phyloP scores from a whole-genome alignment of 2,797 vertebrate genomes.

The Bovichtus variegatus region DNA sequence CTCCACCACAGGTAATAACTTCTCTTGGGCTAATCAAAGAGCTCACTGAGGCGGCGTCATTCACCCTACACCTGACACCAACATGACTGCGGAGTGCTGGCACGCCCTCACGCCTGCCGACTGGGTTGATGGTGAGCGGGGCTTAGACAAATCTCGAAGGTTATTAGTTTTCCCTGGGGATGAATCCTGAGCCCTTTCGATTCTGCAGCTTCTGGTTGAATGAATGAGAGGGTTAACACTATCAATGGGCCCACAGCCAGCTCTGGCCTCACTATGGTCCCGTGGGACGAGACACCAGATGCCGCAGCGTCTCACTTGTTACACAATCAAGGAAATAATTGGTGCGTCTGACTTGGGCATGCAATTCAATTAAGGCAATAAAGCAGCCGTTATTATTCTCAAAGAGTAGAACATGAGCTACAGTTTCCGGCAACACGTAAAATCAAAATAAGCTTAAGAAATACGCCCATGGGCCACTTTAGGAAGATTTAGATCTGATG shows the following conservation, averaged over 20 bases:
- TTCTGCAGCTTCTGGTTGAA: constrained; percentile 51
- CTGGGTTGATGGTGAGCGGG: constrained; percentile 28
- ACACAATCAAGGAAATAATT: constrained; percentile 67
- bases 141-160: constrained; percentile 55
- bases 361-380: constrained; percentile 71
- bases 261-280: constrained; percentile 40
- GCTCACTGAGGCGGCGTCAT: constrained; percentile 36
- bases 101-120: constrained; percentile 35
- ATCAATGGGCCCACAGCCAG: constrained; percentile 49
- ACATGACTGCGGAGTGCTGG: constrained; percentile 48
- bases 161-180: constrained; percentile 56
- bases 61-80: constrained; percentile 32
- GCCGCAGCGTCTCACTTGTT: constrained; percentile 67
- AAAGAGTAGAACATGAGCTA: constrained; percentile 15
- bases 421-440: constrained; percentile 36
- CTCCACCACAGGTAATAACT: constrained; percentile 45
- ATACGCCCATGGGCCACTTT: not conserved
- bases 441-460: constrained; percentile 44
- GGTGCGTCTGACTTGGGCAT: constrained; percentile 49
- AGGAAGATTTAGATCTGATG: constrained; percentile 31
- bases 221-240: constrained; percentile 56
- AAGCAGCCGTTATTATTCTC: constrained; percentile 46
- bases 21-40: constrained; percentile 47
- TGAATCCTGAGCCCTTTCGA: constrained; percentile 52
- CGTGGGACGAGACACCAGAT: constrained; percentile 61